Base-by-base conservation (phyloP, 2,888 invertebrate genomes). In the Phyto melanocephala region DNA sequence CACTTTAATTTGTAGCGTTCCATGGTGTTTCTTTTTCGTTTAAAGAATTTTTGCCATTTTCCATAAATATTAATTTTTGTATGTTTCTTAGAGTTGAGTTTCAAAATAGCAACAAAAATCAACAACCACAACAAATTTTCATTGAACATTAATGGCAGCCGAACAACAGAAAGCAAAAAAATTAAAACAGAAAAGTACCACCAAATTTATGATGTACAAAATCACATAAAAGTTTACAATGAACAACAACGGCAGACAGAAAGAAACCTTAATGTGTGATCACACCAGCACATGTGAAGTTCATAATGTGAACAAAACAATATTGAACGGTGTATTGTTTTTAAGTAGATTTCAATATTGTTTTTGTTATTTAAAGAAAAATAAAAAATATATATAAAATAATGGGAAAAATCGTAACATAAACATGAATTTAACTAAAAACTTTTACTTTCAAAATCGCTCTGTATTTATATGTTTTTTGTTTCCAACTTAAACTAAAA, bases 371-470 rank as follows among this genome's bases (percentile, higher is more conserved):
- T 28, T 28, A 5, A 15, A 15, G 20, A 50, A 11, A 33, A 54
- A 33, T 54, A 65, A 62, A 72, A 37, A n/a, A 17, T 1, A 6
- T n/a, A n/a, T n/a, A n/a, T n/a, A n/a, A n/a, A n/a, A n/a, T n/a
- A n/a, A n/a, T 22, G 8, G 22, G 1, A 60, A 60, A 60, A 63
- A 45, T 63, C 40, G 45, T 45, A 77, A 77, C 77, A 74, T 81
- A 77, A 77, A 81, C 81, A 81, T 81, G 72, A 81, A 81, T 81
- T 77, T 77, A 67, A 70, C 68, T 77, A 42, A 63, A 28, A 79
- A 81, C 81, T 81, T 81, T 81, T 81, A 81, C 81, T 81, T 81
- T 81, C 81, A 77, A 81, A 81, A 77, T 56, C 68, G 40, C 37
- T 62, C 52, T 68, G 67, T 33, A 67, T 79, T 58, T 28, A 42